phyloP scores from a whole-genome alignment of 1,140 invertebrate genomes.

The Panagrolaimus sp. region DNA sequence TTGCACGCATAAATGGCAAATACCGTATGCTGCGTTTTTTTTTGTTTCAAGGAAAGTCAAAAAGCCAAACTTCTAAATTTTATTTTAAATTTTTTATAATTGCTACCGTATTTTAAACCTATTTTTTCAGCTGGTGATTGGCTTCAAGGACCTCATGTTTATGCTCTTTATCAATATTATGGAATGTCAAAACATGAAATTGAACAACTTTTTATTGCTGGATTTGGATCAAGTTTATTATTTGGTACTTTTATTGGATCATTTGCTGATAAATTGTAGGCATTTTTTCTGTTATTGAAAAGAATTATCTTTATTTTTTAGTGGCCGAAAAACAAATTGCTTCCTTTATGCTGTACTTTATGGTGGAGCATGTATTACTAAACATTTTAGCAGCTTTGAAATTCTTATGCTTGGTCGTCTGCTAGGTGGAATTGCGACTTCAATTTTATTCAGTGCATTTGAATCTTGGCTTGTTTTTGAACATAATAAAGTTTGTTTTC shows the following conservation, averaged over 20 bases:
- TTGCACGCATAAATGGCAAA: too few species aligned
- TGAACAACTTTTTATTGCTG: constrained; percentile 68
- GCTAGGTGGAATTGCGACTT: constrained; percentile 70
- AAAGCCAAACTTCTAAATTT: too few species aligned
- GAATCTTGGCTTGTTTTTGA: constrained; percentile 72
- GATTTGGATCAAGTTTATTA: constrained; percentile 68
- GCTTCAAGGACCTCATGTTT: constrained; percentile 72
- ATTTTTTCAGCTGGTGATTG: constrained; percentile 64
- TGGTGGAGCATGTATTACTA: constrained; percentile 67
- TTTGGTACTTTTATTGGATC: constrained; percentile 68
- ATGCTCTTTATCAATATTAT: constrained; percentile 69
- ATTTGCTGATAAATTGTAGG: constrained; percentile 67
- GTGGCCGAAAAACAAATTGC: constrained; percentile 63
- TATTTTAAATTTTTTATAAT: too few species aligned
- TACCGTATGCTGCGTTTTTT: too few species aligned
- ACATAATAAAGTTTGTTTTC: constrained; percentile 64
- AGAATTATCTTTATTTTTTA: constrained; percentile 37
- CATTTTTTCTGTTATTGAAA: constrained; percentile 17
- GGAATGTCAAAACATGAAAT: constrained; percentile 67
- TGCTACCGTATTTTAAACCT: not conserved
- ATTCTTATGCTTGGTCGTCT: constrained; percentile 66
- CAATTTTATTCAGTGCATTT: constrained; percentile 70
- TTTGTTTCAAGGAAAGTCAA: too few species aligned
- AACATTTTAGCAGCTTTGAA: constrained; percentile 64
- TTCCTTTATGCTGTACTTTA: constrained; percentile 67